phyloP scores from a whole-genome alignment of 2,797 vertebrate species.

The Lacerta bilineata region DNA sequence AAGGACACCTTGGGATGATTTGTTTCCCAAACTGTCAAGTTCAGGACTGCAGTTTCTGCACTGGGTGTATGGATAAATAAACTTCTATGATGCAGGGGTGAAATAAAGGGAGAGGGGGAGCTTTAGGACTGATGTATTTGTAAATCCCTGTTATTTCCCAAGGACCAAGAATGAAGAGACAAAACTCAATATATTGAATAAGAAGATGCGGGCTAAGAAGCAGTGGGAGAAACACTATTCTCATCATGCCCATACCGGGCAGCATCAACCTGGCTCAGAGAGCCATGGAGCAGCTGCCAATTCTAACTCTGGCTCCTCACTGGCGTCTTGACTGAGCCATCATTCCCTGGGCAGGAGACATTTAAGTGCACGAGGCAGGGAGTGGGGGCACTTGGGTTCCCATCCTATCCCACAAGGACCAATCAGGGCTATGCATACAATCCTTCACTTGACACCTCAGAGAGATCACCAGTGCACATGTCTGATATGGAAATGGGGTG shows the following conservation, averaged over 20 bases:
- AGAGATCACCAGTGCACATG: too few relatives aligned
- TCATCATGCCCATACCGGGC: background rate
- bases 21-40: background rate
- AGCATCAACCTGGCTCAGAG: background rate
- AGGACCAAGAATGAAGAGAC: background rate
- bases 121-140: background rate
- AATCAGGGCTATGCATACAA: background rate
- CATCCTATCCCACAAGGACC: background rate
- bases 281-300: background rate
- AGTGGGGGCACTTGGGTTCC: background rate
- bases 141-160: background rate
- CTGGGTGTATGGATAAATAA: background rate
- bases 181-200: background rate
- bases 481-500: too few relatives aligned
- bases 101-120: background rate
- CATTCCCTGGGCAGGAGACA: background rate
- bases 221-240: background rate
- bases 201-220: background rate
- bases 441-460: too few relatives aligned
- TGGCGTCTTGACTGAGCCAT: background rate
- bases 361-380: background rate
- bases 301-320: background rate
- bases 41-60: background rate
- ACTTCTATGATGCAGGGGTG: too few relatives aligned
- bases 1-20: background rate